Base-by-base conservation (phyloP, 2,797 vertebrate species). In the Characodon lateralis region DNA sequence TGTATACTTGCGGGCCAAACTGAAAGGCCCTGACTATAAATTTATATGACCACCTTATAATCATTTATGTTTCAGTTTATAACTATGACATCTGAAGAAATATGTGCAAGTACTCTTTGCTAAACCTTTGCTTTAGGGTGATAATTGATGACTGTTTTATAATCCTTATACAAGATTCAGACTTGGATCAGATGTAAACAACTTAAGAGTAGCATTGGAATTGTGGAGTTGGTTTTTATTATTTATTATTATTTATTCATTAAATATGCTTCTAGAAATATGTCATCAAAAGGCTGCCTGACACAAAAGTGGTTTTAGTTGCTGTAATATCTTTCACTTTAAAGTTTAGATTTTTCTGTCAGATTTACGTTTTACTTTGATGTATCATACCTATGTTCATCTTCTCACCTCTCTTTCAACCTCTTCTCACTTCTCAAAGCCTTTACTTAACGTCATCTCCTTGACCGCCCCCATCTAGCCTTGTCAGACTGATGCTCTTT, bases 331-430 rank as follows among this genome's bases (percentile, higher is more conserved):
- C 24, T 87, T 82, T 85, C 1, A 50, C n/a, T 58, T 46, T 20
- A 61, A 69, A 66, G 53, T 73, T 72, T 76, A 61, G 80, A 72
- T 84, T 79, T 78, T 69, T 69, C 69, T 56, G 16, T 51, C 46
- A 39, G 26, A 50, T 74, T 82, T 71, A 80, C 31, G 50, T 76
- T 75, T 83, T 58, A 81, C 82, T 79, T 76, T 80, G 73, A 83
- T 79, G 76, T 55, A 58, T 78, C 78, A 83, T 73, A 83, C 63
- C 58, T 88, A 70, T 86, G 89, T 86, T 81, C 74, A 86, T 87
- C 83, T 58, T 82, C 68, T 83, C 78, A 74, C 74, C 78, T 80
- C 28, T 77, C 68, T 87, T 79, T 81, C 84, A 85, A 26, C 83
- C 76, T 87, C 63, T 79, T 85, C 74, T 88, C 76, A 76, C 83